A percentile compares a stretch with the other conserved stretches of the same genome.
These are phyloP conservation scores for Himantopus leucocephalus DNA, from an alignment of 2,113 vertebrate species.

Conservation along the genomic window DNA sequence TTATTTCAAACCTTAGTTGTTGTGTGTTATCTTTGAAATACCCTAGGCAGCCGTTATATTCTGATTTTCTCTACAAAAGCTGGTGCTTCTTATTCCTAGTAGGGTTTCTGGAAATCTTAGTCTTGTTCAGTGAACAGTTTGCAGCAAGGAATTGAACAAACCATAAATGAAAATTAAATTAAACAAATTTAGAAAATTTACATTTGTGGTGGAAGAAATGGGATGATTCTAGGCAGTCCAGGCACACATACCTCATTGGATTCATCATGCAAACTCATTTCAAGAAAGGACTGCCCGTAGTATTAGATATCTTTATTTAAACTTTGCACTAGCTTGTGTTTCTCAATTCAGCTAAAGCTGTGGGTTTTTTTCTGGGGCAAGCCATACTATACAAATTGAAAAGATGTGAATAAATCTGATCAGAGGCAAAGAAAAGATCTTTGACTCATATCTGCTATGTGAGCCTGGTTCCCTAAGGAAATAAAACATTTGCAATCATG, in stretches of 20 bases:
- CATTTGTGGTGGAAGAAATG: background rate
- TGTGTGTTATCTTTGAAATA: background rate
- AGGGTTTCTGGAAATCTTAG: background rate
- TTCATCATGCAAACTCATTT: background rate
- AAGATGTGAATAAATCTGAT: background rate
- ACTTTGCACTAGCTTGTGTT: background rate
- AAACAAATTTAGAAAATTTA: background rate
- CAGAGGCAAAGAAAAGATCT: background rate
- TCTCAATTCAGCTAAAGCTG: background rate
- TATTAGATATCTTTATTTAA: background rate
- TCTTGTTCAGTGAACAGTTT: background rate
- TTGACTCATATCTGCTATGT: background rate
- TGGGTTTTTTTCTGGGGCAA: background rate
- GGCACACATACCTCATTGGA: background rate
- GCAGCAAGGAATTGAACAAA: background rate
- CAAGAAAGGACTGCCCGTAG: background rate
- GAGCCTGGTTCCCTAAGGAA: background rate
- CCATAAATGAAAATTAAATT: background rate
- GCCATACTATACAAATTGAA: background rate
- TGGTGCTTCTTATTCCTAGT: background rate
- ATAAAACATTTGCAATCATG: background rate
- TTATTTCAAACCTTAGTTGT: background rate
- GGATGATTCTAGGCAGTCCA: background rate
- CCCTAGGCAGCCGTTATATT: background rate
- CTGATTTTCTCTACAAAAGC: background rate